A percentile compares a stretch with the other conserved stretches of the same genome.
Evolutionary conservation across 2,113 vertebrate genomes (phyloP).

Genomic region (Hippocampus abdominalis): DNA sequence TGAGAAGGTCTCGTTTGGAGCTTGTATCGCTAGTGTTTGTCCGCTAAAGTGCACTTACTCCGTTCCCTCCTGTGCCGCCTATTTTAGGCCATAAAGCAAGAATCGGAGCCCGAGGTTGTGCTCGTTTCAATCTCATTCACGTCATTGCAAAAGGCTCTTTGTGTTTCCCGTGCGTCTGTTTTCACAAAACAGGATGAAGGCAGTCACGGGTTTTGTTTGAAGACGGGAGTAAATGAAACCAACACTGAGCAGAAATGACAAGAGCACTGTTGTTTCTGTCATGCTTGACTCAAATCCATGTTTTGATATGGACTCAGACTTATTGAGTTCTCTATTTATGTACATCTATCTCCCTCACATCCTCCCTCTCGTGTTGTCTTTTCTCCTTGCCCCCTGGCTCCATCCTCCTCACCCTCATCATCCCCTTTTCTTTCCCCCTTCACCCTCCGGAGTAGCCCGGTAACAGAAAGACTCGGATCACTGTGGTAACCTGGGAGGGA

Average conservation of each 20-base stretch:
- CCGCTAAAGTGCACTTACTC: conserved; percentile 48
- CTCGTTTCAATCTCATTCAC: conserved; percentile 35
- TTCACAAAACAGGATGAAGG: conserved; percentile 36
- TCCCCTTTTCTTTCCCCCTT: conserved; percentile 23
- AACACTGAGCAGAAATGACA: conserved; percentile 16
- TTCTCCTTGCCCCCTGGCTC: conserved; percentile 27
- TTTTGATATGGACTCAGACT: conserved; percentile 4
- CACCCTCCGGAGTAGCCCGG: conserved; percentile 35
- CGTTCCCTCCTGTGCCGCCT: conserved; percentile 15
- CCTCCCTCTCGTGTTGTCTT: conserved; percentile 37
- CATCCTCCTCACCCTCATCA: conserved; percentile 26
- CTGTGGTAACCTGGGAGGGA: conserved; percentile 65
- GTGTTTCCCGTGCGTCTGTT: conserved; percentile 27
- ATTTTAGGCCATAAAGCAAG: conserved; percentile 40
- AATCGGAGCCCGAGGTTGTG: conserved; percentile 39
- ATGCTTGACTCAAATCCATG: neutral
- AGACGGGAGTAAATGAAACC: conserved; percentile 54
- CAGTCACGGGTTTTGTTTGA: conserved; percentile 52
- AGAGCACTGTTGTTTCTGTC: conserved; percentile 8
- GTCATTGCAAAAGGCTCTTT: conserved; percentile 36
- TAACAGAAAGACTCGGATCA: conserved; percentile 43
- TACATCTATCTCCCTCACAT: conserved; percentile 35
- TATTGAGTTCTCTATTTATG: conserved; percentile 19
- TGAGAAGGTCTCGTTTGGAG: conserved; percentile 13
- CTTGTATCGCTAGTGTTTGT: conserved; percentile 20